Base-by-base conservation (phyloP, 2,113 vertebrate species). In the Montifringilla adamsi region DNA sequence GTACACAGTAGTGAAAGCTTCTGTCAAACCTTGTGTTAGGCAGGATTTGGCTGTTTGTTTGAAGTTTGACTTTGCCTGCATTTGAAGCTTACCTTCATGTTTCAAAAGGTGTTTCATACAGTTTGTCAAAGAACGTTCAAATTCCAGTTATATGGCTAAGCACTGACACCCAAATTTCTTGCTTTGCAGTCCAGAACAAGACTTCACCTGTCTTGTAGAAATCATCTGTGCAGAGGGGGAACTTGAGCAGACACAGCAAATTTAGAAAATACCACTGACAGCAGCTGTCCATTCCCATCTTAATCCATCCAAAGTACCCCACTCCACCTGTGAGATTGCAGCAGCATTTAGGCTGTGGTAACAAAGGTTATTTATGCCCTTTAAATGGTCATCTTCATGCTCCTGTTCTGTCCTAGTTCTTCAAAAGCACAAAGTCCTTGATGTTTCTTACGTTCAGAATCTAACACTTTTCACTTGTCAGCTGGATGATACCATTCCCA, bases 401-500 rank as follows among this genome's bases (percentile, higher is more conserved):
- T 35, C 12, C 21, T 82, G 4, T 77, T 81, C 1, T n/a, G 19
- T 67, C 43, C 58, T 47, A 18, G 22, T 31, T 77, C 63, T 73
- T 77, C 16, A 72, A 39, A 88, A 81, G 15, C 37, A 53, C 31
- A 12, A 44, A 39, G 19, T 49, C 58, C 27, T 43, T 2, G 4
- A 8, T 72, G 52, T 58, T 89, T 62, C 20, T 75, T n/a, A 31
- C 0, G 4, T 60, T 89, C 15, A 22, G 50, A 75, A 56, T 66
- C 18, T 74, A 52, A 43, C 6, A 43, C 17, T 41, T 10, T 15
- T 43, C 49, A 37, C 47, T 72, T 84, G 49, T 55, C 35, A 35
- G 22, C 35, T 41, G 15, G 28, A 7, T 31, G 26, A 15, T 35
- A 11, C 26, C 0, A 0, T 43, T 84, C 68, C 21, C 47, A 49